Conservation (phyloP, 2,113 vertebrate species). For the Pterophyllum scalare region DNA sequence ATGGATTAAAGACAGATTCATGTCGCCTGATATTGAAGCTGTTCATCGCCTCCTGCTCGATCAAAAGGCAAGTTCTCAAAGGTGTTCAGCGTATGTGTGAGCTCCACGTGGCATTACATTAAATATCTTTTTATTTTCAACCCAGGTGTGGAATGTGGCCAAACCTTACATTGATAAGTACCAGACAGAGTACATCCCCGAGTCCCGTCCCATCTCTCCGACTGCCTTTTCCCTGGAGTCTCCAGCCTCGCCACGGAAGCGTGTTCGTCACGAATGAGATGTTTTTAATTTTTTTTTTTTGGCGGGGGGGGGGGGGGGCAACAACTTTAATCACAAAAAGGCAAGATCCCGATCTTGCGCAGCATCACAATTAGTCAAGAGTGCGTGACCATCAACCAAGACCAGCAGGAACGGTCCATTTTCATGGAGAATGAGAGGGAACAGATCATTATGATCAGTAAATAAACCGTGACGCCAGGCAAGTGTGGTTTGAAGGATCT, state of each 20-base stretch:
- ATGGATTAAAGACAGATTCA: constrained; percentile 98
- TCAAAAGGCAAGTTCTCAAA: constrained; percentile 85
- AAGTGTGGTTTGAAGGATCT: neutral
- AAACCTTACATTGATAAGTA: constrained; percentile 97
- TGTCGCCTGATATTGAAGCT: constrained; percentile 95
- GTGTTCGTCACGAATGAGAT: constrained; percentile 78
- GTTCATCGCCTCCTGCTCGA: constrained; percentile 90
- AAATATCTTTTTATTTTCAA: constrained; percentile 11
- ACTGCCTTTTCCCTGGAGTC: constrained; percentile 92
- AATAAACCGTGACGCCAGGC: neutral
- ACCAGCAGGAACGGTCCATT: neutral
- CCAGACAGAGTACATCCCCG: constrained; percentile 89
- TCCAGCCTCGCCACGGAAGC: constrained; percentile 78
- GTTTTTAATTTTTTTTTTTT: neutral
- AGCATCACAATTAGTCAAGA: neutral
- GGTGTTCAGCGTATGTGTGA: neutral
- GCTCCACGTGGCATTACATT: neutral
- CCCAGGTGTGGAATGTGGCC: constrained; percentile 94
- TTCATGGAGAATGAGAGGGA: neutral
- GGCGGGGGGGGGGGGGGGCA: no score
- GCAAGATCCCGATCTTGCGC: neutral
- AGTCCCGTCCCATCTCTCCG: constrained; percentile 90
- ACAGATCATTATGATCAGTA: neutral
- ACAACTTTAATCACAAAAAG: neutral
- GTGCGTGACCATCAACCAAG: neutral